Evolutionary conservation across 2,113 vertebrate genomes (phyloP).

Genomic region (Bufo gargarizans): DNA sequence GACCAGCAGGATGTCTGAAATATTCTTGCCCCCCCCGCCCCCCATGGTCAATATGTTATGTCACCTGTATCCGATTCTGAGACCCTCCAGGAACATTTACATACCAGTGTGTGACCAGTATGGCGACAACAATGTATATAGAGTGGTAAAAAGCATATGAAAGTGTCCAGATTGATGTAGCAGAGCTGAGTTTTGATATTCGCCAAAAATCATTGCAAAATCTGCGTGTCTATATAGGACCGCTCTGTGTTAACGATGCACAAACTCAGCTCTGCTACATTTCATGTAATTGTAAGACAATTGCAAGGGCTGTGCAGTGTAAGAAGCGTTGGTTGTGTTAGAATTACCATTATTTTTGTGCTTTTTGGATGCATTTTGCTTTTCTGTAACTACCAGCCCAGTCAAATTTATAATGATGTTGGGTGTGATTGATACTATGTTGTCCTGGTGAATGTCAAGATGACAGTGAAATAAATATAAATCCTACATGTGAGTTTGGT

Average conservation of each 20-base stretch:
- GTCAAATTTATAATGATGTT: not conserved
- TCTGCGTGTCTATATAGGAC: not conserved
- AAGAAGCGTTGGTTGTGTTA: not conserved
- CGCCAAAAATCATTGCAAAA: no score
- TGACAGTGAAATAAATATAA: not conserved
- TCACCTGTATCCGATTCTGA: not conserved
- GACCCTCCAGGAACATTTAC: not conserved
- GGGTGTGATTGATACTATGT: not conserved
- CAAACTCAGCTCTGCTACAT: not conserved
- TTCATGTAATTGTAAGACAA: not conserved
- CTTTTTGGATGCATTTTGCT: not conserved
- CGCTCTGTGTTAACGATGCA: not conserved
- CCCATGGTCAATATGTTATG: not conserved
- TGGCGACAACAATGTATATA: not conserved
- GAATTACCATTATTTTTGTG: not conserved
- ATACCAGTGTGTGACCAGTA: not conserved
- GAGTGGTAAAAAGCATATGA: no score
- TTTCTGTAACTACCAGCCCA: not conserved
- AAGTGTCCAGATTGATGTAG: not conserved
- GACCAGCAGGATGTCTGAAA: not conserved
- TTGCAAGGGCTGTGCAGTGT: not conserved
- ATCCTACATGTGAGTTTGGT: not conserved
- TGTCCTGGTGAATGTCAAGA: not conserved
- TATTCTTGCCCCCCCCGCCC: not conserved
- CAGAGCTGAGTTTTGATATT: not conserved